A percentile compares a stretch with the other conserved stretches of the same genome.
These are phyloP conservation scores for Gadus chalcogrammus DNA, from an alignment of 2,113 vertebrate genomes.

Conservation along the genomic window DNA sequence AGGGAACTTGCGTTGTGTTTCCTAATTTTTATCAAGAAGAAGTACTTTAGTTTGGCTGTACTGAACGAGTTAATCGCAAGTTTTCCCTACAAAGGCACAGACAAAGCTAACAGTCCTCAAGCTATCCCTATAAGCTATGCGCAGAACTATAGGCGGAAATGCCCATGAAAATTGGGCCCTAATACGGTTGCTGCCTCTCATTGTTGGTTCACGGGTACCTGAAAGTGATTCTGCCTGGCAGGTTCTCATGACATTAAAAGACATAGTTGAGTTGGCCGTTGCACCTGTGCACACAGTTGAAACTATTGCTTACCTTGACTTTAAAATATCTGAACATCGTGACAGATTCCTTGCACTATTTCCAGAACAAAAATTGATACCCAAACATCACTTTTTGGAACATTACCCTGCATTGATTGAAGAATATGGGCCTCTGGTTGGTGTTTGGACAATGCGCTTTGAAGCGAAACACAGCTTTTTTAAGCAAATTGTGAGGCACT, in stretches of 20 bases:
- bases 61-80: constrained; percentile 20
- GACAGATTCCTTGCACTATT: constrained; percentile 13
- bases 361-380: constrained; percentile 11
- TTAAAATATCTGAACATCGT: constrained; percentile 27
- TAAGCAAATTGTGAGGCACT: too few species aligned
- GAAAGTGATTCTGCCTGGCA: constrained; percentile 30
- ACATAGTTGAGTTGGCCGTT: constrained; percentile 29
- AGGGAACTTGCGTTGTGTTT: constrained; percentile 32
- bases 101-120: constrained; percentile 28
- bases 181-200: constrained; percentile 23
- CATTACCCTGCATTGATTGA: constrained; percentile 28
- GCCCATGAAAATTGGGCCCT: neutral
- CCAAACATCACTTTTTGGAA: constrained; percentile 26
- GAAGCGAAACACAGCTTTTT: too few species aligned
- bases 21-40: constrained; percentile 28
- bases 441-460: too few species aligned
- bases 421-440: constrained; percentile 1
- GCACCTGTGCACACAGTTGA: constrained; percentile 23
- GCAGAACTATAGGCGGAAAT: constrained; percentile 10
- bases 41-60: constrained; percentile 38
- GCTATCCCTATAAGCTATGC: constrained; percentile 10
- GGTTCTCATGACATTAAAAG: constrained; percentile 28
- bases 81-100: constrained; percentile 22
- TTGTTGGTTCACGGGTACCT: constrained; percentile 27
- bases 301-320: constrained; percentile 23